These are phyloP conservation scores for Scolopax bukidnonensis DNA, from an alignment of 2,797 vertebrate species.

Conservation along the genomic window DNA sequence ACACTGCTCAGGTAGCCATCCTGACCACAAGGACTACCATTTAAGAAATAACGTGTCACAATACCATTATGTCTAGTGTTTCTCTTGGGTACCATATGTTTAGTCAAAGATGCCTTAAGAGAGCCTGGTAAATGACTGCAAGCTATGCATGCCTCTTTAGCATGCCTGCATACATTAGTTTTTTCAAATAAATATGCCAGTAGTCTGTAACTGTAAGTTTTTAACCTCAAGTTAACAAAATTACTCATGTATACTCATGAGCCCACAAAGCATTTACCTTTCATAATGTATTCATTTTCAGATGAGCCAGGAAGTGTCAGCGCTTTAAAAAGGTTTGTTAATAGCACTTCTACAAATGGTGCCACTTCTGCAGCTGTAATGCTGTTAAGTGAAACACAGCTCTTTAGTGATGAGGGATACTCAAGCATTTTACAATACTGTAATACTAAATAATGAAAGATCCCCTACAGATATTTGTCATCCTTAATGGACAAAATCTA, in stretches of 20 bases:
- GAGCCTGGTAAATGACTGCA: not conserved
- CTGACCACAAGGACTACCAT: not conserved
- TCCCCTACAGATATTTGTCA: not conserved
- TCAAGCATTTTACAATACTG: not conserved
- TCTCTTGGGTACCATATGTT: not conserved
- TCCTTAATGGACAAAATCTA: not conserved
- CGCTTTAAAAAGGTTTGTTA: slow-evolving; percentile 95
- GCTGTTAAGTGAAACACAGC: slow-evolving; percentile 78
- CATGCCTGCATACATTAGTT: not conserved
- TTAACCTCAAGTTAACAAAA: not conserved
- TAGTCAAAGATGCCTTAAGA: not conserved
- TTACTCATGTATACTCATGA: not conserved
- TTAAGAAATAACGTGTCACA: not conserved
- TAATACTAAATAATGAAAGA: not conserved
- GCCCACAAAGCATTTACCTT: slow-evolving; percentile 82
- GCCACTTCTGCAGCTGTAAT: slow-evolving; percentile 91
- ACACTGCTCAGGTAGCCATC: not conserved
- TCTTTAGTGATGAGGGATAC: slow-evolving; percentile 20
- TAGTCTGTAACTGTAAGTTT: not conserved
- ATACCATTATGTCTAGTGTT: not conserved
- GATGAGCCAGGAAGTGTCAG: slow-evolving; percentile 92
- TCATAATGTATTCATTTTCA: slow-evolving; percentile 99
- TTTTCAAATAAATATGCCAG: not conserved
- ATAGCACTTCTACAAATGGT: slow-evolving; percentile 91
- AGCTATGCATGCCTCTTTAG: not conserved